Evolutionary conservation across 1,140 invertebrate species (phyloP).

Genomic region (Temnothorax curvispinosus): DNA sequence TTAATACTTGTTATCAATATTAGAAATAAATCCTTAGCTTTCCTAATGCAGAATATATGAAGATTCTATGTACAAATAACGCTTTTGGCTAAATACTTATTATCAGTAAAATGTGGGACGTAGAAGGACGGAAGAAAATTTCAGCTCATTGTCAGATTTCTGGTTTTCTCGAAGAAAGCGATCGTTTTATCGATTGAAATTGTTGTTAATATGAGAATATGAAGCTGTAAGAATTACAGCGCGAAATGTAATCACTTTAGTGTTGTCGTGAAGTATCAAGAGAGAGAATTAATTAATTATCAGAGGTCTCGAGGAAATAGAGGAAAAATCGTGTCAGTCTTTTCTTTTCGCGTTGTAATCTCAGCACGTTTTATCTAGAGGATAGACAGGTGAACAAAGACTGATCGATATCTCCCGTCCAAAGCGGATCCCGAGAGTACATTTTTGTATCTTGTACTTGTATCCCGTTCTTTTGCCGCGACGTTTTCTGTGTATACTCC

Average conservation of each 20-base stretch:
- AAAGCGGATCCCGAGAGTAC: slow-evolving; percentile 43
- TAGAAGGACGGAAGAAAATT: neutral
- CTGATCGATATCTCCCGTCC: slow-evolving; percentile 38
- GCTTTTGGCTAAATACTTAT: neutral
- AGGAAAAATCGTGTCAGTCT: neutral
- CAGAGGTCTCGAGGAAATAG: neutral
- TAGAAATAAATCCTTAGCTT: neutral
- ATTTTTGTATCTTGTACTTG: slow-evolving; percentile 31
- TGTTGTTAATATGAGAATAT: neutral
- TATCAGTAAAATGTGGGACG: neutral
- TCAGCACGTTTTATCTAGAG: slow-evolving; percentile 29
- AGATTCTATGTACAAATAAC: neutral
- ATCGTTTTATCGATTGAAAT: neutral
- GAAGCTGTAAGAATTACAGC: neutral
- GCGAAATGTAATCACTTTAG: neutral
- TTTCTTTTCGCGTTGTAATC: slow-evolving; percentile 30
- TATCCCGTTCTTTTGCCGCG: slow-evolving; percentile 12
- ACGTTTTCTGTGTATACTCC: slow-evolving; percentile 11
- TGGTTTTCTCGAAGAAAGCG: neutral
- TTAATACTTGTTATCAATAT: neutral
- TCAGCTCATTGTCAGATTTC: neutral
- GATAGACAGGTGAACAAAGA: slow-evolving; percentile 56
- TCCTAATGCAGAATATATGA: neutral
- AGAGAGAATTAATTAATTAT: neutral
- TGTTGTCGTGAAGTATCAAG: neutral